Percentiles rank a stretch among this genome's conserved stretches.
Evolutionary conservation across 2,113 vertebrate species (phyloP).

Genomic region (Perca fluviatilis): DNA sequence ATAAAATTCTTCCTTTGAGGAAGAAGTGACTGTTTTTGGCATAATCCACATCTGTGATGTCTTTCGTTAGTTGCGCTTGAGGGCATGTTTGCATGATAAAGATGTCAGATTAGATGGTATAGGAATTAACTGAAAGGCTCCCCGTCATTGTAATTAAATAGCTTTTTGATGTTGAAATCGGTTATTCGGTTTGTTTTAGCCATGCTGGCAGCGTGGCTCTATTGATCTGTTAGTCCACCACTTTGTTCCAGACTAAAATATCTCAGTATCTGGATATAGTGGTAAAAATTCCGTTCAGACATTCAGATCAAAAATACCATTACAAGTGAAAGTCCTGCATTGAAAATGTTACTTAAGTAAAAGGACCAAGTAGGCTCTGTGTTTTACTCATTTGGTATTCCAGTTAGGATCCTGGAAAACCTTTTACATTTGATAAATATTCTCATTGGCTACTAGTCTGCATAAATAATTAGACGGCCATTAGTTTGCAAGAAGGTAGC

Average conservation of each 20-base stretch:
- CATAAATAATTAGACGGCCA: constrained; percentile 19
- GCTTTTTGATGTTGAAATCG: no score
- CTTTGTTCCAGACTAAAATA: no score
- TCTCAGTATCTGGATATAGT: no score
- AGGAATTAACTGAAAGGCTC: background rate
- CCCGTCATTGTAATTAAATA: background rate
- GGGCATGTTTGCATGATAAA: background rate
- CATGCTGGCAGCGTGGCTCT: no score
- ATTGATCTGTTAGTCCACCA: no score
- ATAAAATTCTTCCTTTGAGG: background rate
- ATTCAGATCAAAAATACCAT: no score
- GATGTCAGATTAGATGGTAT: background rate
- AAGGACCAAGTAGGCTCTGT: background rate
- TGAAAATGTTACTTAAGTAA: background rate
- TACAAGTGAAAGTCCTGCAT: no score
- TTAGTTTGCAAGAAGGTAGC: background rate
- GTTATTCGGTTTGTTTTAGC: no score
- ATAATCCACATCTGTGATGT: background rate
- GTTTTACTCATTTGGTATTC: background rate
- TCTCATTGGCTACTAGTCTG: background rate
- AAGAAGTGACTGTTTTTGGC: constrained; percentile 5
- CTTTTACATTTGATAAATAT: background rate
- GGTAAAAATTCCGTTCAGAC: no score
- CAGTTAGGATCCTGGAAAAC: background rate
- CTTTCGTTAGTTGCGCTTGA: background rate